phyloP scores from a whole-genome alignment of 35 echinoderm and acorn worm genomes.

The Hemicentrotus pulcherrimus region DNA sequence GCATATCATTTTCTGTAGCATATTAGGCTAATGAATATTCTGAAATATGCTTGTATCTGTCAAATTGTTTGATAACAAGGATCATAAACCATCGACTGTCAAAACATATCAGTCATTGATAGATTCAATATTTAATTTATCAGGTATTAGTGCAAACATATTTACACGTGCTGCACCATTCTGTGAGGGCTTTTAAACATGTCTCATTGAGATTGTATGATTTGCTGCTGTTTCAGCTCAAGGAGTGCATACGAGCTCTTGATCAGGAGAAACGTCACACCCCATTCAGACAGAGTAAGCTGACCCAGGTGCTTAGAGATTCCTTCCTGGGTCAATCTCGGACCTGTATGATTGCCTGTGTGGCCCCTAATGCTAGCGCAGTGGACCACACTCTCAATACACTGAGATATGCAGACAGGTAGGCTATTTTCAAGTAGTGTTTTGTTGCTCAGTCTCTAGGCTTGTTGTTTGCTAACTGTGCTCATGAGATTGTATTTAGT shows the following conservation, averaged over 20 bases:
- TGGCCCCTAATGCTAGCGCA: slow-evolving; percentile 68
- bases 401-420: slow-evolving; percentile 98
- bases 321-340: slow-evolving; percentile 78
- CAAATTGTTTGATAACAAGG: too few relatives aligned
- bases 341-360: slow-evolving; percentile 93
- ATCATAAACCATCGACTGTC: too few relatives aligned
- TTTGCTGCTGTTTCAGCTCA: slow-evolving; percentile 63
- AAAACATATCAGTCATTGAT: too few relatives aligned
- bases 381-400: slow-evolving; percentile 92
- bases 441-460: neutral
- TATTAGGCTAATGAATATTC: too few relatives aligned
- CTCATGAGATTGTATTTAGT: neutral
- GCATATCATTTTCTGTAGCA: too few relatives aligned
- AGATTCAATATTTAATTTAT: too few relatives aligned
- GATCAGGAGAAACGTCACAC: slow-evolving; percentile 94
- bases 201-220: neutral
- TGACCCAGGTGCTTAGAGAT: slow-evolving; percentile 90
- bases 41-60: too few relatives aligned
- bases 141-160: too few relatives aligned
- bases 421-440: neutral
- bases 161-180: too few relatives aligned
- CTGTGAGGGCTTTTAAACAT: too few relatives aligned
- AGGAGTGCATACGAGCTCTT: slow-evolving; percentile 93
- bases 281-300: slow-evolving; percentile 94
- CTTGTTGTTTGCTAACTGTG: neutral